A percentile compares a stretch with the other conserved stretches of the same genome.
These are phyloP conservation scores for Piezodorus guildinii DNA, from an alignment of 1,140 invertebrate species.

Conservation along the genomic window DNA sequence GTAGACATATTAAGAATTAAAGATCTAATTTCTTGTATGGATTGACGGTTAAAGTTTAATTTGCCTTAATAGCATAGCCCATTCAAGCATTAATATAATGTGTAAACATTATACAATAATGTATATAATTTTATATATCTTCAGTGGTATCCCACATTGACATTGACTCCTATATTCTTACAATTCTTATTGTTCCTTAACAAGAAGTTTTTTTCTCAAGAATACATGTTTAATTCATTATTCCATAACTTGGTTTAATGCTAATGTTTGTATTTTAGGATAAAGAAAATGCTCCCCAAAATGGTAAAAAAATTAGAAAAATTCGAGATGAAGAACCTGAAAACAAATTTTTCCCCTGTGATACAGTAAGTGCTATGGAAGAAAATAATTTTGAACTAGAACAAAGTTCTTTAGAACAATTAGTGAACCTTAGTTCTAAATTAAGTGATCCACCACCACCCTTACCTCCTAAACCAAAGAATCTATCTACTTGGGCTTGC, in stretches of 20 bases:
- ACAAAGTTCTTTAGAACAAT: constrained; percentile 28
- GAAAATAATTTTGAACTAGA: constrained; percentile 30
- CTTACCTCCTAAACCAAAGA: constrained; percentile 30
- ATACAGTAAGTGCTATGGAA: neutral
- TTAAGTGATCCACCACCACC: constrained; percentile 27
- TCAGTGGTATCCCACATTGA: no score
- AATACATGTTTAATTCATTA: neutral
- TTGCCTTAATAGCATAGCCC: no score
- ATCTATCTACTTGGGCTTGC: constrained; percentile 19
- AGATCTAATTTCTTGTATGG: no score
- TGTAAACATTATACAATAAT: no score
- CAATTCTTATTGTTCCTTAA: neutral
- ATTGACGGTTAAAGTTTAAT: no score
- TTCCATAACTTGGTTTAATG: neutral
- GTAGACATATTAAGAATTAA: no score
- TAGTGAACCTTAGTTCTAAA: constrained; percentile 14
- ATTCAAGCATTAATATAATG: no score
- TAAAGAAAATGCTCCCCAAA: constrained; percentile 32
- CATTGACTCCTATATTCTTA: no score
- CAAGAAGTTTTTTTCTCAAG: neutral
- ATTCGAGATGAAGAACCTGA: constrained; percentile 24
- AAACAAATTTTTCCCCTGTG: constrained; percentile 1
- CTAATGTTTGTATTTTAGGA: constrained; percentile 28
- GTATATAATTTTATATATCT: no score
- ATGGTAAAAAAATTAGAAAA: constrained; percentile 31